A percentile compares a stretch with the other conserved stretches of the same genome.
Evolutionary conservation across 2,888 invertebrate species (phyloP).

Genomic region (Ctena decussata): DNA sequence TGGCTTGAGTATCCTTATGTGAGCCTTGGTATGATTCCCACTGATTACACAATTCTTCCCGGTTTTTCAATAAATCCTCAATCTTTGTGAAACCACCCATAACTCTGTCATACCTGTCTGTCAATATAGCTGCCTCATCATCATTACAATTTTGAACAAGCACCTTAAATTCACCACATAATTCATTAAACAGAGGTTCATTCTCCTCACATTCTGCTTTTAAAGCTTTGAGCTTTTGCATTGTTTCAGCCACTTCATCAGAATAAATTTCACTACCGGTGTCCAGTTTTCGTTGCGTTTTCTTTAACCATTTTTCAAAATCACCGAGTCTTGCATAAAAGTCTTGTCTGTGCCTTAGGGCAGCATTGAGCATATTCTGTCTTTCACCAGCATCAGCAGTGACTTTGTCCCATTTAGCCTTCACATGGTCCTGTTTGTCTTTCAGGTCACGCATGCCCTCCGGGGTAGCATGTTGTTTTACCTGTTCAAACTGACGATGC

Average conservation of each 20-base stretch:
- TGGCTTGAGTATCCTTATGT: conserved; percentile 93
- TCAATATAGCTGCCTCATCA: conserved; percentile 91
- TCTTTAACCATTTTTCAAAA: conserved; percentile 92
- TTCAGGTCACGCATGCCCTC: conserved; percentile 78
- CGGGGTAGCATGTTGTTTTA: conserved; percentile 79
- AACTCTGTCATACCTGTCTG: conserved; percentile 92
- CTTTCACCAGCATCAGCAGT: conserved; percentile 90
- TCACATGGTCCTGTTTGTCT: conserved; percentile 93
- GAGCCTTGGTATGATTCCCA: conserved; percentile 94
- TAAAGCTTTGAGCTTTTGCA: conserved; percentile 92
- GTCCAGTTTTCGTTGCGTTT: conserved; percentile 87
- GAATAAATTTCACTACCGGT: conserved; percentile 94
- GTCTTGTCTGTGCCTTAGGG: conserved; percentile 87
- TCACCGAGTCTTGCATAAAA: conserved; percentile 93
- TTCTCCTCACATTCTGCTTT: conserved; percentile 95
- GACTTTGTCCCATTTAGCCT: conserved; percentile 94
- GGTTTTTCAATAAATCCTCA: conserved; percentile 81
- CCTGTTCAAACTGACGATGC: conserved; percentile 79
- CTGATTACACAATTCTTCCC: conserved; percentile 83
- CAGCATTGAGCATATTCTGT: conserved; percentile 87
- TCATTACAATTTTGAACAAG: conserved; percentile 91
- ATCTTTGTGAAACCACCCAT: conserved; percentile 91
- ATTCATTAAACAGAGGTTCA: conserved; percentile 92
- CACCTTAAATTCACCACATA: conserved; percentile 94
- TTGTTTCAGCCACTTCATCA: conserved; percentile 92